Base-by-base conservation (phyloP, 2,113 vertebrate genomes). In the Psettodes erumei region DNA sequence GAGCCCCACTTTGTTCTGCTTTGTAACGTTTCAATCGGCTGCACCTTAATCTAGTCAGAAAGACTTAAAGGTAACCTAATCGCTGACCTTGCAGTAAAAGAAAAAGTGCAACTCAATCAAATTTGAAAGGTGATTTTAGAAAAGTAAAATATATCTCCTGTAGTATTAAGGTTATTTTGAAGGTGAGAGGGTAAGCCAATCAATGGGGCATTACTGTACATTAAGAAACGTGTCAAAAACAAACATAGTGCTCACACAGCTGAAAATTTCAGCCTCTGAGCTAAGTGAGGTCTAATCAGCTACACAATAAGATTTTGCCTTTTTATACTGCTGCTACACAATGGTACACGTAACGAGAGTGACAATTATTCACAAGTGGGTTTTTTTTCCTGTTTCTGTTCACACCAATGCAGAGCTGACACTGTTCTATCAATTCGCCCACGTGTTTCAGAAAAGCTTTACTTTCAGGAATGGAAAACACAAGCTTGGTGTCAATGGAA, bases 11-110 rank as follows among this genome's bases (percentile, higher is more conserved):
- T 70, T 62, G 21, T 13, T 15, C 6, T 1, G 56, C 10, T 21
- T 9, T 38, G 42, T 63, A 66, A 53, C 11, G 21, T 62, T 81
- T 86, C 37, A 58, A 33, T 51, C 4, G 16, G 8, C 38, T 75
- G 23, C 30, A 25, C 37, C 51, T 68, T 1, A 25, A 33, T 61
- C 30, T 8, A n/a, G 33, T 59, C 59, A 68, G 37, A 53, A 32
- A 48, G 4, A 2, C 21, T 27, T 58, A n/a, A 53, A 54, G 65
- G 16, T 67, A 62, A 12, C 40, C 6, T 30, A 7, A 35, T 43
- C 33, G 51, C 33, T 21, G 11, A 30, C 8, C 0, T 27, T 27
- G 10, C 0, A 21, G 19, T n/a, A 15, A 38, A 6, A 43, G 5
- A 23, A 32, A 33, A 30, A 45, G 23, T n/a, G 2, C 35, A 53